phyloP scores from a whole-genome alignment of 2,888 invertebrate species.

The Didymodactylos carnosus region DNA sequence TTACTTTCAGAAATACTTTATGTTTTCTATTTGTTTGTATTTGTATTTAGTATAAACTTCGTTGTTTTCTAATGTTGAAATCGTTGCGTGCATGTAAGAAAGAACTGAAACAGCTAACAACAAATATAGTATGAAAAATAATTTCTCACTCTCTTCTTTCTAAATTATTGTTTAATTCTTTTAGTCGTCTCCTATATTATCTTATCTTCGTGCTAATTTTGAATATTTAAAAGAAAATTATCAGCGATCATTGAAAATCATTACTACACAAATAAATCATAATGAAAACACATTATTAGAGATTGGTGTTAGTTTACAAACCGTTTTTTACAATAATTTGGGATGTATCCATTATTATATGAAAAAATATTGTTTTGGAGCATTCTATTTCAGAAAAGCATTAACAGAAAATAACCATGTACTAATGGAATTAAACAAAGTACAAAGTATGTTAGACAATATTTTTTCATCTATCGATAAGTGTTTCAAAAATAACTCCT shows the following conservation, averaged over 20 bases:
- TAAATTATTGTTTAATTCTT: slow-evolving; percentile 15
- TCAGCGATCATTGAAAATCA: slow-evolving; percentile 43
- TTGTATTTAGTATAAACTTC: slow-evolving; percentile 44
- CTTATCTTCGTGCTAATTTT: slow-evolving; percentile 45
- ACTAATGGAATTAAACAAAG: background rate
- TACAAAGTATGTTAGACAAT: too few species aligned
- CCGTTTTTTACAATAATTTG: slow-evolving; percentile 58
- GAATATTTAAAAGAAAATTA: slow-evolving; percentile 48
- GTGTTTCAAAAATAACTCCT: too few species aligned
- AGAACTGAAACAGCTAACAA: slow-evolving; percentile 31
- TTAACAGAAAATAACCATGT: background rate
- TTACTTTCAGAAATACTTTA: background rate
- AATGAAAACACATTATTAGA: background rate
- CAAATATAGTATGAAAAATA: slow-evolving; percentile 25
- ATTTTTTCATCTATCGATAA: too few species aligned
- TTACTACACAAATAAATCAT: background rate
- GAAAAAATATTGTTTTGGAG: slow-evolving; percentile 43
- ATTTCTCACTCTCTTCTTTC: slow-evolving; percentile 37
- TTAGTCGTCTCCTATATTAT: slow-evolving; percentile 34
- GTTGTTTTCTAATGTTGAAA: slow-evolving; percentile 44
- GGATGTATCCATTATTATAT: slow-evolving; percentile 56
- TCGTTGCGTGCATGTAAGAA: slow-evolving; percentile 33
- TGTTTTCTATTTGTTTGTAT: slow-evolving; percentile 15
- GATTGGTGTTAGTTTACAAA: background rate
- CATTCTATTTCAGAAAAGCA: background rate